These are phyloP conservation scores for Elymnias hypermnestra DNA, from an alignment of 1,140 invertebrate species.

Conservation along the genomic window DNA sequence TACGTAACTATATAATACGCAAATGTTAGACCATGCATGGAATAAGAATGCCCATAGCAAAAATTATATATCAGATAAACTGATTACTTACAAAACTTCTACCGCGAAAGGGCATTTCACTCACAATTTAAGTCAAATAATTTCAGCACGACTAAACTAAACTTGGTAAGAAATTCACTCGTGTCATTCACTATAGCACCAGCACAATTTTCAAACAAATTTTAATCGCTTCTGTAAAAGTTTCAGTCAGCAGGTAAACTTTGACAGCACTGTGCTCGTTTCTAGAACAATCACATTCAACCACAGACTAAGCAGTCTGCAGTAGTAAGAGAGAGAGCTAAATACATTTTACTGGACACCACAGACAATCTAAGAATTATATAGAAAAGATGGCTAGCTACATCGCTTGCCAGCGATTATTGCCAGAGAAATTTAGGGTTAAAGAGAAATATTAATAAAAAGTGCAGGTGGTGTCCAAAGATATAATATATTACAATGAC, in stretches of 20 bases:
- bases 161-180: slow-evolving; percentile 19
- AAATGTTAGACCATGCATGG: slow-evolving; percentile 35
- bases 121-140: slow-evolving; percentile 28
- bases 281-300: slow-evolving; percentile 49
- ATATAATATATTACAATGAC: no score
- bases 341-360: no score
- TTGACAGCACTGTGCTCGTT: slow-evolving; percentile 36
- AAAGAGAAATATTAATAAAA: no score
- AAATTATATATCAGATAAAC: slow-evolving; percentile 30
- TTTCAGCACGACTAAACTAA: slow-evolving; percentile 15
- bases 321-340: no score
- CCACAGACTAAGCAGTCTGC: no score
- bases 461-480: no score
- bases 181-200: slow-evolving; percentile 23
- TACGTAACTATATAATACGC: slow-evolving; percentile 14
- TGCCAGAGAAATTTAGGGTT: no score
- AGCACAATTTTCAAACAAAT: slow-evolving; percentile 29
- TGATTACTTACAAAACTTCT: slow-evolving; percentile 59
- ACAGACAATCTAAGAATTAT: no score
- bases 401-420: no score
- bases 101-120: slow-evolving; percentile 67
- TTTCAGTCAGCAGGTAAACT: slow-evolving; percentile 28
- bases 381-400: no score
- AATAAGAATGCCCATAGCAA: slow-evolving; percentile 27
- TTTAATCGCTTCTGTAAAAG: slow-evolving; percentile 3